A percentile compares a stretch with the other conserved stretches of the same genome.
Conservation (phyloP, 2,888 invertebrate species). For the Acleris literana region DNA sequence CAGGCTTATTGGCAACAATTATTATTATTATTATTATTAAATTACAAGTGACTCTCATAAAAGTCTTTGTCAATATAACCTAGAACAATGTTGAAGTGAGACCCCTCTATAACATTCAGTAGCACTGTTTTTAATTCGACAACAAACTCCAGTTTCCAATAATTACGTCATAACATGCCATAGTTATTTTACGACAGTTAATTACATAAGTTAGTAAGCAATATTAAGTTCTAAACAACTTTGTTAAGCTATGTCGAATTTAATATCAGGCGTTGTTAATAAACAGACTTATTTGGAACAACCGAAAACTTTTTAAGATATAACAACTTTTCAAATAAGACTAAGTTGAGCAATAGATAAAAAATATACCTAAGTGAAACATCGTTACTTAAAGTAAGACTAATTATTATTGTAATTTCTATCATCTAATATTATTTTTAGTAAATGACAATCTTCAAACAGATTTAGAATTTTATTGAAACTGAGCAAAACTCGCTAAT, state of each 20-base stretch:
- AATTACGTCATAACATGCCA: background rate
- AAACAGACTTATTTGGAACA: constrained; percentile 22
- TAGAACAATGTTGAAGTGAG: too few relatives aligned
- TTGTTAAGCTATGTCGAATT: constrained; percentile 26
- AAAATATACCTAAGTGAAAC: constrained; percentile 5
- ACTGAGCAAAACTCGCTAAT: too few relatives aligned
- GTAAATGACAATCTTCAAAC: too few relatives aligned
- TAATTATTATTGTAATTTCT: background rate
- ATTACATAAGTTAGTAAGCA: constrained; percentile 23
- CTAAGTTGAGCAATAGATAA: background rate
- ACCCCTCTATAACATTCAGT: too few relatives aligned
- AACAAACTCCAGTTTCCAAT: background rate
- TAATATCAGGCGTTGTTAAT: constrained; percentile 25
- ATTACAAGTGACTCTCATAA: too few relatives aligned
- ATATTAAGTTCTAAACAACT: constrained; percentile 23
- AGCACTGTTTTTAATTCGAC: too few relatives aligned
- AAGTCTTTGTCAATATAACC: too few relatives aligned
- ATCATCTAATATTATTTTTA: too few relatives aligned
- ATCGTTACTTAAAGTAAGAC: background rate
- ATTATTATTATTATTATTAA: too few relatives aligned
- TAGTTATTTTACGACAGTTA: constrained; percentile 9
- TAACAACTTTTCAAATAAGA: constrained; percentile 24
- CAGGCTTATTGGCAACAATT: too few relatives aligned
- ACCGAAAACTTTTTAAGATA: constrained; percentile 14
- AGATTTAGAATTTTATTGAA: too few relatives aligned